These are phyloP conservation scores for Lycocerus yunnanus DNA, from an alignment of 2,888 invertebrate genomes.

Conservation along the genomic window DNA sequence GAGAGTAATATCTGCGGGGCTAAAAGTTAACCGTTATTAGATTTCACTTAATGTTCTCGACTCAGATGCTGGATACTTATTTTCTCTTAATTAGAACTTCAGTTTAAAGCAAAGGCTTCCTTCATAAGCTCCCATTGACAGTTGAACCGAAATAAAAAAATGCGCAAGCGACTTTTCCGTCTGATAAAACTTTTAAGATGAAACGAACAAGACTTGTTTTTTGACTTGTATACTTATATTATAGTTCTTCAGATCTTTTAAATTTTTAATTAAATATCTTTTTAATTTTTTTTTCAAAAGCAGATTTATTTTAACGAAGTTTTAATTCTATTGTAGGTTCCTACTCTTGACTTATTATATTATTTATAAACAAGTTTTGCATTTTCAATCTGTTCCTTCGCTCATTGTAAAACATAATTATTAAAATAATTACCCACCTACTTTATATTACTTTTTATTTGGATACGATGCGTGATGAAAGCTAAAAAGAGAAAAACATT, in stretches of 20 bases:
- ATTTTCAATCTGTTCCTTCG: neutral
- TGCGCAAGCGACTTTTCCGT: constrained; percentile 28
- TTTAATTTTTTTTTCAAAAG: neutral
- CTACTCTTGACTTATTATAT: neutral
- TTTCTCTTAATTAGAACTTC: constrained; percentile 42
- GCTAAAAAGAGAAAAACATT: constrained; percentile 22
- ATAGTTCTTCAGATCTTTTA: constrained; percentile 22
- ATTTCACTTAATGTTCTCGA: constrained; percentile 32
- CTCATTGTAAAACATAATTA: neutral
- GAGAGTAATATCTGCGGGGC: constrained; percentile 39
- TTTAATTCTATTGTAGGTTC: neutral
- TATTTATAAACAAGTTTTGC: neutral
- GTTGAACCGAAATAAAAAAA: constrained; percentile 36
- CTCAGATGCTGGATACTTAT: constrained; percentile 37
- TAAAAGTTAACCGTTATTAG: constrained; percentile 38
- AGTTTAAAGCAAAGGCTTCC: constrained; percentile 32
- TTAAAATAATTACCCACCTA: neutral
- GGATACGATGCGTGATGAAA: neutral
- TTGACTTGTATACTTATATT: neutral
- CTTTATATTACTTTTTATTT: neutral
- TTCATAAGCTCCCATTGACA: constrained; percentile 36
- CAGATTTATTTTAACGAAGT: neutral
- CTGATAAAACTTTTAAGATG: constrained; percentile 32
- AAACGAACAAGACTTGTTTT: constrained; percentile 27
- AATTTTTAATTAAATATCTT: neutral